Conservation (phyloP, 2,888 invertebrate genomes). For the Lysandra coridon region DNA sequence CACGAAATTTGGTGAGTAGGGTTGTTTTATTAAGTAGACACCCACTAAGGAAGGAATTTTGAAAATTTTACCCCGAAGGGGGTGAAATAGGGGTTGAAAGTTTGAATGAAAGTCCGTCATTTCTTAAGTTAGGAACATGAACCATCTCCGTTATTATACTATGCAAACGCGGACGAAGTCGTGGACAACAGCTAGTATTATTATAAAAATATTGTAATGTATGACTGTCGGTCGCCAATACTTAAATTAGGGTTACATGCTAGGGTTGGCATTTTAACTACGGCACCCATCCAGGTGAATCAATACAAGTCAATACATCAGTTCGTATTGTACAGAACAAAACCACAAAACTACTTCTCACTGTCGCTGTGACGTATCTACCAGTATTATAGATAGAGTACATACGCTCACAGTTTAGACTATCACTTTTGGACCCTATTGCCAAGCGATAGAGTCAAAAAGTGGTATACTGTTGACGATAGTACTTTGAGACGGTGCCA, state of each 20-base stretch:
- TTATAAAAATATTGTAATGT: not conserved
- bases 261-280: not conserved
- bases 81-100: too few species aligned
- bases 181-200: too few species aligned
- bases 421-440: not conserved
- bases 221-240: not conserved
- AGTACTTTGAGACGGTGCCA: conserved; percentile 11
- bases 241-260: not conserved
- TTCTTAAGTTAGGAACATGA: too few species aligned
- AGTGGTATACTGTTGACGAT: not conserved
- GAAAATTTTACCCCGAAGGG: too few species aligned
- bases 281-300: not conserved
- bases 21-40: too few species aligned
- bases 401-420: not conserved
- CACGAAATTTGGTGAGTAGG: too few species aligned
- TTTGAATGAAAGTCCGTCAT: too few species aligned
- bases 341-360: not conserved
- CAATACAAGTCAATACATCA: not conserved
- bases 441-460: not conserved
- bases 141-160: too few species aligned
- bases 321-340: not conserved
- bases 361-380: not conserved
- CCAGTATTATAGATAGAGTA: conserved; percentile 3
- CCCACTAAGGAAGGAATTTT: too few species aligned
- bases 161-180: too few species aligned